Conservation (phyloP, 2,888 invertebrate species). For the Cheiracanthium punctorium region DNA sequence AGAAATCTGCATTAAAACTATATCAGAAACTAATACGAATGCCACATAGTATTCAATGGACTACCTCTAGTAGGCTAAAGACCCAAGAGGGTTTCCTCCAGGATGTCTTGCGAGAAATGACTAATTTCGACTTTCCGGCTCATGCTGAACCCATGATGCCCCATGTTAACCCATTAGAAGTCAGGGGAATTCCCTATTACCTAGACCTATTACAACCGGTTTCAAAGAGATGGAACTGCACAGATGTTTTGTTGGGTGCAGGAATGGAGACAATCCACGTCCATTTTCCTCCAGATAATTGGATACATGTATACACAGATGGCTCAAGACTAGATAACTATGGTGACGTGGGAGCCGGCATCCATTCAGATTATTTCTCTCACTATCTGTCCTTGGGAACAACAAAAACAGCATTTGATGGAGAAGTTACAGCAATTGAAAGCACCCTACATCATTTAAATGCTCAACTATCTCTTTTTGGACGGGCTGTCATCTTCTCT, state of each 20-base stretch:
- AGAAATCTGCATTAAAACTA: conserved; percentile 14
- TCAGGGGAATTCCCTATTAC: background rate
- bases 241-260: background rate
- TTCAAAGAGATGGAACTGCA: too few relatives aligned
- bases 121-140: background rate
- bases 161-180: background rate
- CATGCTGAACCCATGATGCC: background rate
- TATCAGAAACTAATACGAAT: conserved; percentile 7
- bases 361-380: too few relatives aligned
- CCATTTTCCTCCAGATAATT: background rate
- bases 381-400: too few relatives aligned
- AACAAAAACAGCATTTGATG: too few relatives aligned
- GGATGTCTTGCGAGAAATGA: background rate
- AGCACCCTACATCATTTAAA: too few relatives aligned
- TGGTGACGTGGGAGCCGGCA: too few relatives aligned
- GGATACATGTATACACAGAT: too few relatives aligned
- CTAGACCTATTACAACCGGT: background rate
- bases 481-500: too few relatives aligned
- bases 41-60: background rate
- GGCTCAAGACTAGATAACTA: too few relatives aligned
- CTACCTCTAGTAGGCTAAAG: background rate
- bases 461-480: too few relatives aligned
- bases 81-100: conserved; percentile 10
- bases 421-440: too few relatives aligned
- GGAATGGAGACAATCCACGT: conserved; percentile 2